Evolutionary conservation across 2,797 vertebrate species (phyloP).

Genomic region (Diceros bicornis): DNA sequence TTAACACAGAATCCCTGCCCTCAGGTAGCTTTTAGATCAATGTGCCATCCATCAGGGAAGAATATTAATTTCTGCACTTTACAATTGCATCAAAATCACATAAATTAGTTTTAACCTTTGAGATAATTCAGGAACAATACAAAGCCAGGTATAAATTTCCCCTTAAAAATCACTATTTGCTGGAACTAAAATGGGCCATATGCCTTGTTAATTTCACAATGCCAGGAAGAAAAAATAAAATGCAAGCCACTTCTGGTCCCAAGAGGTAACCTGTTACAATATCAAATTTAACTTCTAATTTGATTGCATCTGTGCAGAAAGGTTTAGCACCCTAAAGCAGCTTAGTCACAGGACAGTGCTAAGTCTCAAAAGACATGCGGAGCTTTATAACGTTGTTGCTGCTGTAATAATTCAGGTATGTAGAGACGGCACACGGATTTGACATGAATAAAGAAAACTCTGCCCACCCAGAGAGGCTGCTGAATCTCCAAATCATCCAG

Average conservation of each 20-base stretch:
- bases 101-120: neutral
- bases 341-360: neutral
- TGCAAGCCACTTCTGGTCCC: conserved; percentile 35
- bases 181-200: conserved; percentile 71
- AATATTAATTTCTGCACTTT: neutral
- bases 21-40: neutral
- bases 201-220: conserved; percentile 35
- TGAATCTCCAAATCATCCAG: neutral
- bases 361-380: neutral
- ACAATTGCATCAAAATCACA: conserved; percentile 5
- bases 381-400: neutral
- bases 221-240: conserved; percentile 39
- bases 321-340: neutral
- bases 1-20: neutral
- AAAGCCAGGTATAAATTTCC: conserved; percentile 53
- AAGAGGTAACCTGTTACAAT: conserved; percentile 15
- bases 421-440: neutral
- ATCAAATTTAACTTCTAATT: conserved; percentile 63
- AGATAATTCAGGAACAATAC: conserved; percentile 26
- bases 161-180: conserved; percentile 74
- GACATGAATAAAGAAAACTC: neutral
- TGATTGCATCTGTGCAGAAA: conserved; percentile 39
- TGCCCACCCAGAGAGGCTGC: neutral
- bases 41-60: neutral
- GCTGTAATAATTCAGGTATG: neutral